A percentile compares a stretch with the other conserved stretches of the same genome.
phyloP scores from a whole-genome alignment of 1,140 invertebrate species.

The Trachymyrmex cornetzi region DNA sequence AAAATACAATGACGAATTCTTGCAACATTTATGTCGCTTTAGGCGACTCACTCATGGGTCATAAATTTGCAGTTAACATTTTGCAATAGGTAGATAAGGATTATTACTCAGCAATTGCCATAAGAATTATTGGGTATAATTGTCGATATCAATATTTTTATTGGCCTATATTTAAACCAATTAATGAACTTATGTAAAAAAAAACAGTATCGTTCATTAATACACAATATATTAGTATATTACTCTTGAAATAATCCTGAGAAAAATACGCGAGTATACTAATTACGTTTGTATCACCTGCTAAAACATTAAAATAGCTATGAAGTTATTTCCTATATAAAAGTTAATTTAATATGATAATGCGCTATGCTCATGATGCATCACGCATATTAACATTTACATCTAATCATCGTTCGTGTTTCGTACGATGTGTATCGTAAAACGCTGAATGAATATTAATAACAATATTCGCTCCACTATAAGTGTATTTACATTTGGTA shows the following conservation, averaged over 20 bases:
- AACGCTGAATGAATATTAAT: conserved; percentile 8
- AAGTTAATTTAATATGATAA: conserved; percentile 40
- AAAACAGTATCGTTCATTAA: background rate
- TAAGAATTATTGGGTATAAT: background rate
- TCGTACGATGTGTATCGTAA: background rate
- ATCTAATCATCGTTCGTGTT: conserved; percentile 5
- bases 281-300: conserved; percentile 1
- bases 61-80: conserved; percentile 17
- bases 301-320: conserved; percentile 6
- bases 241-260: background rate
- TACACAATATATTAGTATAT: background rate
- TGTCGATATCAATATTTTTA: no score
- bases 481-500: background rate
- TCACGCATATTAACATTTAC: conserved; percentile 25
- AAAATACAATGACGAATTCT: background rate
- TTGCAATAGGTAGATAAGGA: background rate
- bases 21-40: background rate
- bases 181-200: background rate
- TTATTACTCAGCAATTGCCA: conserved; percentile 1
- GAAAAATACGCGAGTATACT: background rate
- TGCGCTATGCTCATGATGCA: conserved; percentile 9
- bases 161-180: no score
- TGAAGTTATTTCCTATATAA: background rate
- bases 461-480: background rate
- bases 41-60: background rate